Base-by-base conservation (phyloP, 2,113 vertebrate genomes). In the Helogale parvula region DNA sequence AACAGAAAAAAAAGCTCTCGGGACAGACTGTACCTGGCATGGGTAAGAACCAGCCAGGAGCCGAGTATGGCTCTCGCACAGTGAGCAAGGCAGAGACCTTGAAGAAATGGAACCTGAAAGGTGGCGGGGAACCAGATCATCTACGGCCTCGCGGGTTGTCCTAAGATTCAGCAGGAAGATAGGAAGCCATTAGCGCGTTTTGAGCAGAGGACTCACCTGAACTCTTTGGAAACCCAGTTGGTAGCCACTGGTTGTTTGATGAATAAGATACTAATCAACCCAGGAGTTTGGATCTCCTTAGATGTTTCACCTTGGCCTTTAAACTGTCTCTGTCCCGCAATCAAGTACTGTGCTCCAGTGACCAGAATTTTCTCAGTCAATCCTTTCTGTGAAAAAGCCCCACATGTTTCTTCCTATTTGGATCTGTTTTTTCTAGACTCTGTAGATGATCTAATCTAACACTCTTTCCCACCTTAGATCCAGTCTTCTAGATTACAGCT, bases 281-380 rank as follows among this genome's bases (percentile, higher is more conserved):
- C 1, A 92, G 38, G 63, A 66, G 83, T 90, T 71, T 94, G 85
- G 27, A 66, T 88, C 94, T 94, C 81, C 66, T 72, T 66, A 77
- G 21, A 4, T 77, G 27, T 33, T 89, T 69, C 33, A 71, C 80
- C 33, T 45, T 81, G 45, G 41, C 31, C 41, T 50, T 23, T 15
- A 45, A 5, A 72, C 10, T 52, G 1, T 77, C 66, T 90, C 50
- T 31, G 12, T 54, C 66, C 47, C 29, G 23, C 3, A 45, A 16
- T 45, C 54, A 45, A 83, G 6, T 65, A 45, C 15, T 74, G 3
- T 35, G 50, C 7, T 41, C 35, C 52, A 7, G 12, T 65, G 47
- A 68, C 47, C 17, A 21, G 45, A 88, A 63, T 82, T 74, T n/a
- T 23, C 57, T n/a, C 25, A 54, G 33, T 47, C 19, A 19, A 2